Conservation (phyloP, 2,797 vertebrate genomes). For the Pristis pectinata region DNA sequence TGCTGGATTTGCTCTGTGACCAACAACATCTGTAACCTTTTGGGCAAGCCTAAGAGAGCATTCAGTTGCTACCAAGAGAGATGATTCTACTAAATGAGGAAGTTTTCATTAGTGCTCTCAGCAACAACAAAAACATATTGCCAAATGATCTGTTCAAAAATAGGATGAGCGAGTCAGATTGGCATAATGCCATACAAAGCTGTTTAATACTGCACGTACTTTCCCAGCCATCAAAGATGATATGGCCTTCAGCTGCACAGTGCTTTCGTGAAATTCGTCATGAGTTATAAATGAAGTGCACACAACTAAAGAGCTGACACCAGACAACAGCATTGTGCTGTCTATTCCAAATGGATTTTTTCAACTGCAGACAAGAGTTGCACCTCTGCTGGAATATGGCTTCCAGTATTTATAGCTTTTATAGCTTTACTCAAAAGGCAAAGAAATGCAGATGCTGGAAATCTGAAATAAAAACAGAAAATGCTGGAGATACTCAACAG, state of each 20-base stretch:
- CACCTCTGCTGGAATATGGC: background rate
- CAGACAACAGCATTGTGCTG: background rate
- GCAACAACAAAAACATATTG: conserved; percentile 8
- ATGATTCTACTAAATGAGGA: background rate
- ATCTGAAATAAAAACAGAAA: too few relatives aligned
- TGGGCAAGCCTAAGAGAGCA: background rate
- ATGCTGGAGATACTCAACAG: too few relatives aligned
- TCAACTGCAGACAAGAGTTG: background rate
- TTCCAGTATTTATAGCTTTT: background rate
- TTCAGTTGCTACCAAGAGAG: background rate
- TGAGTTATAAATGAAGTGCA: background rate
- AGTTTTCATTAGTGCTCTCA: background rate
- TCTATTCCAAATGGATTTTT: background rate
- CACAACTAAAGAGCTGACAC: background rate
- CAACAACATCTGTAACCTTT: background rate
- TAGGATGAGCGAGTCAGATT: background rate
- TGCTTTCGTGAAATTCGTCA: background rate
- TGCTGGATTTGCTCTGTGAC: background rate
- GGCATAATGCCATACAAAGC: background rate
- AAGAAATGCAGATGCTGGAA: too few relatives aligned
- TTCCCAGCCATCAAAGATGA: background rate
- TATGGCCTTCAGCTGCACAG: background rate
- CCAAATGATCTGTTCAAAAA: background rate
- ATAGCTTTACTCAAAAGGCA: too few relatives aligned
- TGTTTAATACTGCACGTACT: background rate